These are phyloP conservation scores for Venusia cambrica DNA, from an alignment of 2,888 invertebrate genomes.

Conservation along the genomic window DNA sequence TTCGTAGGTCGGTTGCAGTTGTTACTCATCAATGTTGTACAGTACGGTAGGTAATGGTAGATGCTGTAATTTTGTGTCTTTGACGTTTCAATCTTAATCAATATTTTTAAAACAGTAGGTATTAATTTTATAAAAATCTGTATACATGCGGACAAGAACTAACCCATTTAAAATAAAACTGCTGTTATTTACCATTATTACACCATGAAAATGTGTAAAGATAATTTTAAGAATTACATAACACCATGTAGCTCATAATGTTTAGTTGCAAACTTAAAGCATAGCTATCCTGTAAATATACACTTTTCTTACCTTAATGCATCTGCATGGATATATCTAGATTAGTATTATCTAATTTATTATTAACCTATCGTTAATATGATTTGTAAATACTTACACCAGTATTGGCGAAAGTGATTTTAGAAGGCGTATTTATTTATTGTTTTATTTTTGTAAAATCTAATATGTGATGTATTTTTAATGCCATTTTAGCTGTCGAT, in stretches of 20 bases:
- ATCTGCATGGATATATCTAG: constrained; percentile 26
- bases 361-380: constrained; percentile 17
- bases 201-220: constrained; percentile 44
- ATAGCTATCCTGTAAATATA: constrained; percentile 52
- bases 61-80: neutral
- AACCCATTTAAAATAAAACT: no score
- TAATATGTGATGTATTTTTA: constrained; percentile 74
- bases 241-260: no score
- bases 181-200: no score
- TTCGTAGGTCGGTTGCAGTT: constrained; percentile 8
- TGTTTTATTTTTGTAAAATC: constrained; percentile 54
- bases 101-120: no score
- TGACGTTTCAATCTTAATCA: constrained; percentile 2
- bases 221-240: no score
- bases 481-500: constrained; percentile 74
- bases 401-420: constrained; percentile 21
- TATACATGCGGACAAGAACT: no score
- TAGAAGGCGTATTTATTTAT: constrained; percentile 44
- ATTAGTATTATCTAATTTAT: constrained; percentile 18
- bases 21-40: constrained; percentile 4
- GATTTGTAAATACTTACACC: constrained; percentile 14
- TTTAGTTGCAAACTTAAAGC: no score
- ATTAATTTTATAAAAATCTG: no score
- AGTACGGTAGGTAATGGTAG: neutral
- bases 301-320: constrained; percentile 42